Conservation (phyloP, 2,113 vertebrate genomes). For the human (Homo sapiens) region DNA sequence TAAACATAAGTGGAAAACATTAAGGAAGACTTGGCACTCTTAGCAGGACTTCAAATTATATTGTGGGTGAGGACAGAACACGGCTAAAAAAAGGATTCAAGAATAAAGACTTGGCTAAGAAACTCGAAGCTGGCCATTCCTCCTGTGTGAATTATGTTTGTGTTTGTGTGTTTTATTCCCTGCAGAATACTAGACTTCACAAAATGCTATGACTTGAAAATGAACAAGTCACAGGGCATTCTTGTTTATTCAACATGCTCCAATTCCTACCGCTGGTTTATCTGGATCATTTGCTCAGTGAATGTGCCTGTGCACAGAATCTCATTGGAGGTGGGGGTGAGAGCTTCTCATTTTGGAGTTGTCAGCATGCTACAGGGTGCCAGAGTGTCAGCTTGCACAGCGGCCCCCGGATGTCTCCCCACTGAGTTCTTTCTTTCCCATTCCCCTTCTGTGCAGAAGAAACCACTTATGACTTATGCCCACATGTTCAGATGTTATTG, state of each 20-base stretch:
- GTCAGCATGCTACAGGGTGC: not conserved
- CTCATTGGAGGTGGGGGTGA: not conserved
- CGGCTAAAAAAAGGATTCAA: slow-evolving; percentile 50
- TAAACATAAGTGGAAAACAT: slow-evolving; percentile 41
- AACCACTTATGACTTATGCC: not conserved
- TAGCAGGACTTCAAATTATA: slow-evolving; percentile 63
- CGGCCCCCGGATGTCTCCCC: slow-evolving; percentile 40
- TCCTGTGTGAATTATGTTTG: slow-evolving; percentile 14
- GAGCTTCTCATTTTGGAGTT: slow-evolving; percentile 12
- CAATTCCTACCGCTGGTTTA: slow-evolving; percentile 34
- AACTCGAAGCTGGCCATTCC: slow-evolving; percentile 27
- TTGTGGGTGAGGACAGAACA: slow-evolving; percentile 61
- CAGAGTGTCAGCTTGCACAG: slow-evolving; percentile 63
- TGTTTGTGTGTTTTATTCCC: slow-evolving; percentile 62
- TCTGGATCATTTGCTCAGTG: slow-evolving; percentile 50
- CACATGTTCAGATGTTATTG: not conserved
- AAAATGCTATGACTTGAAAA: slow-evolving; percentile 57
- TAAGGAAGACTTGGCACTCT: slow-evolving; percentile 53
- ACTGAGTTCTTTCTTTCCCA: slow-evolving; percentile 29
- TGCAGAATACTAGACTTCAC: slow-evolving; percentile 51
- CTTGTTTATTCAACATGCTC: slow-evolving; percentile 63
- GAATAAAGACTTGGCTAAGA: slow-evolving; percentile 67
- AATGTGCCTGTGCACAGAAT: slow-evolving; percentile 40
- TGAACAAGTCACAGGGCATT: slow-evolving; percentile 60
- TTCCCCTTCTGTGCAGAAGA: slow-evolving; percentile 58